Percentiles rank a stretch among this genome's conserved stretches.
These are phyloP conservation scores for Parapsyche elsis DNA, from an alignment of 1,140 invertebrate species.

Conservation along the genomic window DNA sequence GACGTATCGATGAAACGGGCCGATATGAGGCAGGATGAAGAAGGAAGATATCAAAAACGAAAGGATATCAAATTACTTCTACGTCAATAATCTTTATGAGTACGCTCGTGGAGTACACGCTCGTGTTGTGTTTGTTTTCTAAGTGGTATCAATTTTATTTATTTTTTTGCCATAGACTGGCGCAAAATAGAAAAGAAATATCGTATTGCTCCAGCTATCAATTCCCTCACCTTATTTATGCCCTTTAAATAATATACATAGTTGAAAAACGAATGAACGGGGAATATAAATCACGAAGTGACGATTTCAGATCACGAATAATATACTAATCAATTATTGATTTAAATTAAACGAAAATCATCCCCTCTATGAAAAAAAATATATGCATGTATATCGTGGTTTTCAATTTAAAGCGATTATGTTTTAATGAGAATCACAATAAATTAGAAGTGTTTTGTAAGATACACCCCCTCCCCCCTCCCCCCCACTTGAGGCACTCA, in stretches of 20 bases:
- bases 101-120: background rate
- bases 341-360: too few relatives aligned
- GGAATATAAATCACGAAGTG: too few relatives aligned
- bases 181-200: slow-evolving; percentile 4
- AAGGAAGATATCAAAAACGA: slow-evolving; percentile 40
- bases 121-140: slow-evolving; percentile 22
- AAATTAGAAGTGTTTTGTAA: background rate
- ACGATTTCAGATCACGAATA: too few relatives aligned
- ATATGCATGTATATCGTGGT: too few relatives aligned
- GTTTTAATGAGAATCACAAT: background rate
- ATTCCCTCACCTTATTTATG: background rate
- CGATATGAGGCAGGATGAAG: slow-evolving; percentile 8
- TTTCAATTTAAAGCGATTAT: background rate
- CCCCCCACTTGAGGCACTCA: background rate
- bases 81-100: slow-evolving; percentile 41
- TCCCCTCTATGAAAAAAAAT: too few relatives aligned
- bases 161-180: slow-evolving; percentile 1
- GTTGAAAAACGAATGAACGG: too few relatives aligned
- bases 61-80: slow-evolving; percentile 44
- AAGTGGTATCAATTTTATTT: slow-evolving; percentile 33
- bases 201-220: background rate
- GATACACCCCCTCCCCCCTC: background rate
- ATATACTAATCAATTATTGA: too few relatives aligned
- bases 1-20: slow-evolving; percentile 34
- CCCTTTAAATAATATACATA: background rate